Conservation (phyloP, 2,113 vertebrate species). For the Benitochromis conjunctus region DNA sequence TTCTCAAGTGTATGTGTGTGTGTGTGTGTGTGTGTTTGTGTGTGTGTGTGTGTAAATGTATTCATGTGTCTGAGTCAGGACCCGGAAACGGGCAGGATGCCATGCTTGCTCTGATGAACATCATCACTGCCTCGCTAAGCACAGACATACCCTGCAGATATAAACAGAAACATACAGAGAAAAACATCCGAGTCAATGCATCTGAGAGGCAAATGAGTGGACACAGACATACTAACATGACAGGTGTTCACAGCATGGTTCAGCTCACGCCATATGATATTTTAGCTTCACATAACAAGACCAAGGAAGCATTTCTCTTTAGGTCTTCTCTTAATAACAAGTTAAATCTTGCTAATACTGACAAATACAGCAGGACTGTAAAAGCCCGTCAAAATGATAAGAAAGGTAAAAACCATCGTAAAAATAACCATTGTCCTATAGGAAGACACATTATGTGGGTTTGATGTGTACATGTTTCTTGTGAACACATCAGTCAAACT, state of each 20-base stretch:
- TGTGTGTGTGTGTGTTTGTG: not conserved
- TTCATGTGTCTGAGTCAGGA: not conserved
- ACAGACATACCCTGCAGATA: constrained; percentile 26
- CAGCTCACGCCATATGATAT: not conserved
- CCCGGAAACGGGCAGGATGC: not conserved
- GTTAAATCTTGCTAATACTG: not conserved
- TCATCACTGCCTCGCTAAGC: not conserved
- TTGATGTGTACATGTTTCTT: not conserved
- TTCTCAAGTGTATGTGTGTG: not conserved
- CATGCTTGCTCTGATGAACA: not conserved
- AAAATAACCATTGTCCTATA: not conserved
- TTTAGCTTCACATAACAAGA: not conserved
- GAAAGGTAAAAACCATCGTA: not conserved
- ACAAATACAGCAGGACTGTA: not conserved
- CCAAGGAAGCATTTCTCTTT: not conserved
- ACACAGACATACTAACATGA: not conserved
- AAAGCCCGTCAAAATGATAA: not conserved
- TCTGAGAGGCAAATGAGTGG: not conserved
- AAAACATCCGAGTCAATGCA: not conserved
- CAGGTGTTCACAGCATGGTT: not conserved
- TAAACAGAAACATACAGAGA: not conserved
- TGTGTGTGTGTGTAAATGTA: not conserved
- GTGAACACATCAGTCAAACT: not conserved
- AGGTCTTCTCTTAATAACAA: not conserved
- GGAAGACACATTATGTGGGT: not conserved